Evolutionary conservation across 2,888 invertebrate genomes (phyloP).

Genomic region (Calameuta filiformis): DNA sequence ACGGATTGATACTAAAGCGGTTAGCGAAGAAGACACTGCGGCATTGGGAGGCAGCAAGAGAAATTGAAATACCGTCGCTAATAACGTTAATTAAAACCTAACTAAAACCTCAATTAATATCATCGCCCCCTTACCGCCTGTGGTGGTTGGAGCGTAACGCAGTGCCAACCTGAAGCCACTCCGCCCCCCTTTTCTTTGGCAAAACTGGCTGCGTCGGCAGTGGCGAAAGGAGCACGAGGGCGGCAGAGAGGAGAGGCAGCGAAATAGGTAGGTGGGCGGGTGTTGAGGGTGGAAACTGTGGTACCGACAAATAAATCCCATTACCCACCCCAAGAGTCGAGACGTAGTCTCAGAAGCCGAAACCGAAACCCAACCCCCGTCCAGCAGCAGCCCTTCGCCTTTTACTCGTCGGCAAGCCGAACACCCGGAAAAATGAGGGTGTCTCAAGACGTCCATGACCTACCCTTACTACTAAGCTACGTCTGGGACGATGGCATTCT

Average conservation of each 20-base stretch:
- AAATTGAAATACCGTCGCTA: conserved; percentile 41
- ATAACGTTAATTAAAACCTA: conserved; percentile 63
- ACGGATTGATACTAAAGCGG: conserved; percentile 16
- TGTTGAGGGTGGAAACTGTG: conserved; percentile 31
- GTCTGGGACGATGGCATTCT: conserved; percentile 22
- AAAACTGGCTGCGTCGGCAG: conserved; percentile 3
- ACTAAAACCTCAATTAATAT: conserved; percentile 62
- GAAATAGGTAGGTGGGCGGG: conserved; percentile 21
- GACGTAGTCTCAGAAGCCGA: conserved; percentile 7
- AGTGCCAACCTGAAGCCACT: not conserved
- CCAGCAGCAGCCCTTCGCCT: conserved; percentile 32
- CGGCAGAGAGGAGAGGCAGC: conserved; percentile 31
- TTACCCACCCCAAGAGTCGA: conserved; percentile 55
- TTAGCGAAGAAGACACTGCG: conserved; percentile 3
- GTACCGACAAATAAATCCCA: conserved; percentile 62
- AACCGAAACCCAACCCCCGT: conserved; percentile 32
- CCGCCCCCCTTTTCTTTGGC: conserved; percentile 26
- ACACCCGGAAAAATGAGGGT: conserved; percentile 53
- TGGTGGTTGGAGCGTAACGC: conserved; percentile 15
- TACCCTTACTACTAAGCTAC: conserved; percentile 53
- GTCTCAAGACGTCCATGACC: conserved; percentile 55
- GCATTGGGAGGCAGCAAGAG: not conserved
- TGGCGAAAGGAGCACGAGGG: not conserved
- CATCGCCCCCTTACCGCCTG: conserved; percentile 36
- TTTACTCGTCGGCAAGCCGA: conserved; percentile 41